Conservation (phyloP, 2,888 invertebrate genomes). For the Cyclophora albipunctata region DNA sequence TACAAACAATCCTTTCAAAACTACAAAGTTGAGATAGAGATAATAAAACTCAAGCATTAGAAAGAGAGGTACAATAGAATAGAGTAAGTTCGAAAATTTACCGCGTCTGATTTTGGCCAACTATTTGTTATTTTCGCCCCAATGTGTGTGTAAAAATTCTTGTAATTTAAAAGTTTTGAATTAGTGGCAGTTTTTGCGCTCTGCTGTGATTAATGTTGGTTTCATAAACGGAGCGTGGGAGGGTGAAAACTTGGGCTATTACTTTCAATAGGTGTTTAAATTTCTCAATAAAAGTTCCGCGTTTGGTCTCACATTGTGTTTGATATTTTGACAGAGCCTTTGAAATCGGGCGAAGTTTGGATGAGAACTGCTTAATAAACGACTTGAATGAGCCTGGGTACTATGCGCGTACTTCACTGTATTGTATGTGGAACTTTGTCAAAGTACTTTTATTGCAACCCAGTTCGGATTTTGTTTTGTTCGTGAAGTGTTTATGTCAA, state of each 20-base stretch:
- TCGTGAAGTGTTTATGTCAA: not conserved
- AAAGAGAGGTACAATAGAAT: constrained; percentile 22
- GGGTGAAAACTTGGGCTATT: constrained; percentile 49
- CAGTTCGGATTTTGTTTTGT: constrained; percentile 12
- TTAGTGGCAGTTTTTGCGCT: constrained; percentile 36
- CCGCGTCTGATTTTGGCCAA: constrained; percentile 37
- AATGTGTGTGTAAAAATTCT: constrained; percentile 37
- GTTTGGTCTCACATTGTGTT: constrained; percentile 40
- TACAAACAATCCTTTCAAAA: constrained; percentile 8
- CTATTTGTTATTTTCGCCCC: constrained; percentile 26
- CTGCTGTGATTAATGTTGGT: constrained; percentile 39
- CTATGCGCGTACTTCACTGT: constrained; percentile 8
- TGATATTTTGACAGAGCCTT: constrained; percentile 49
- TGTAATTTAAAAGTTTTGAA: constrained; percentile 43
- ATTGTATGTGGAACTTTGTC: constrained; percentile 17
- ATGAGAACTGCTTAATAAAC: constrained; percentile 37
- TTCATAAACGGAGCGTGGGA: constrained; percentile 20
- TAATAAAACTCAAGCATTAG: too few species aligned
- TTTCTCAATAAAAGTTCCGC: constrained; percentile 53
- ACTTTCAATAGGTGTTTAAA: constrained; percentile 55
- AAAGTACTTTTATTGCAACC: constrained; percentile 14
- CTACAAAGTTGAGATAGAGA: constrained; percentile 10
- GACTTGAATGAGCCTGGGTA: constrained; percentile 19
- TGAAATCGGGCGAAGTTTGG: constrained; percentile 28
- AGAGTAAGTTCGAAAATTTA: constrained; percentile 43